Conservation (phyloP, 2,888 invertebrate genomes). For the Leucophora obtusa region DNA sequence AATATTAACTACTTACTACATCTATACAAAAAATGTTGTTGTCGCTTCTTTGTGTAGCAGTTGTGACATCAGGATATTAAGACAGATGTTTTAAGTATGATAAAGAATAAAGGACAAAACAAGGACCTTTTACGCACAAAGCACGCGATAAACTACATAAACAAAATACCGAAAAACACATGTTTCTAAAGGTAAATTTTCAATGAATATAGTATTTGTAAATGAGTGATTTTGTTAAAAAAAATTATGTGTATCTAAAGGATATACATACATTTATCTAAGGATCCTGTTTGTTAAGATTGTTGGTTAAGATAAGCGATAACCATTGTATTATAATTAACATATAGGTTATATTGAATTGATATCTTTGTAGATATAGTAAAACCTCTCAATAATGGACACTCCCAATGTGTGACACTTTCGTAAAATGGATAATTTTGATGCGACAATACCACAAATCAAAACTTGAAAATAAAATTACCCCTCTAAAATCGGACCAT, state of each 20-base stretch:
- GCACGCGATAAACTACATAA: slow-evolving; percentile 55
- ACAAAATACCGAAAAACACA: slow-evolving; percentile 38
- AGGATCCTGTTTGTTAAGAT: slow-evolving; percentile 9
- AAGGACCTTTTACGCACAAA: slow-evolving; percentile 51
- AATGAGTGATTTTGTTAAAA: slow-evolving; percentile 41
- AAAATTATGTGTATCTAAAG: background rate
- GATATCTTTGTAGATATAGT: too few relatives aligned
- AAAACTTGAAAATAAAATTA: too few relatives aligned
- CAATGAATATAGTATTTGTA: slow-evolving; percentile 42
- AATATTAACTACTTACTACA: slow-evolving; percentile 31
- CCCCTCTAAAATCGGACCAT: too few relatives aligned
- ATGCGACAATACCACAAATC: too few relatives aligned
- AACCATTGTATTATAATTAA: slow-evolving; percentile 19
- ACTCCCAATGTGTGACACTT: too few relatives aligned
- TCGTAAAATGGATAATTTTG: too few relatives aligned
- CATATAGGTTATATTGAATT: background rate
- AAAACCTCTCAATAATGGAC: too few relatives aligned
- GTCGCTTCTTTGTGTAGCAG: slow-evolving; percentile 39
- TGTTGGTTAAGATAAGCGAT: slow-evolving; percentile 32
- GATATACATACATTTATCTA: background rate
- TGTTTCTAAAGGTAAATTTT: slow-evolving; percentile 39
- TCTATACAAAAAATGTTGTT: slow-evolving; percentile 10
- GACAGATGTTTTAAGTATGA: slow-evolving; percentile 59
- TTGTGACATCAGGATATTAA: slow-evolving; percentile 56
- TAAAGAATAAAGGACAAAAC: slow-evolving; percentile 1